These are phyloP conservation scores for Hippoglossus hippoglossus DNA, from an alignment of 2,797 vertebrate genomes.

Conservation along the genomic window DNA sequence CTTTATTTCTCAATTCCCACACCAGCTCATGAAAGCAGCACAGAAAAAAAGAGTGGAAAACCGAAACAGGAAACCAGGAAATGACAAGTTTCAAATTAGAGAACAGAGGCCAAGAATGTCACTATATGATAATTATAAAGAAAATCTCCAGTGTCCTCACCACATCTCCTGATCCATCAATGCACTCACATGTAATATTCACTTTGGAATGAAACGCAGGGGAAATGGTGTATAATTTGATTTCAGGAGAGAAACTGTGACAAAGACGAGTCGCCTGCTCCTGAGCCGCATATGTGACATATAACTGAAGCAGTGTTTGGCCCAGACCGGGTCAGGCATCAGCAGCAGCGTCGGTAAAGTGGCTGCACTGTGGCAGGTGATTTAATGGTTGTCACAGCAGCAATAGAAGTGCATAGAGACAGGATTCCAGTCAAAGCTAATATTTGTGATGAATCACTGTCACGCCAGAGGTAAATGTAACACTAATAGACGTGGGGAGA, in stretches of 20 bases:
- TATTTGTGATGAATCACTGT: conserved; percentile 84
- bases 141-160: conserved; percentile 27
- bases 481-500: conserved; percentile 80
- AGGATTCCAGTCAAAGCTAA: conserved; percentile 83
- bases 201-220: conserved; percentile 17
- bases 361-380: conserved; percentile 77
- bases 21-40: conserved; percentile 51
- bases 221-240: conserved; percentile 9
- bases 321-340: conserved; percentile 63
- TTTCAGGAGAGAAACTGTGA: conserved; percentile 15
- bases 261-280: conserved; percentile 32
- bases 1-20: conserved; percentile 76
- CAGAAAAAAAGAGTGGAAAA: conserved; percentile 49
- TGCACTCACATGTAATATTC: conserved; percentile 27
- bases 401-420: conserved; percentile 73
- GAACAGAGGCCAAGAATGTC: conserved; percentile 7
- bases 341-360: conserved; percentile 70
- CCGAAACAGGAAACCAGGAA: conserved; percentile 43
- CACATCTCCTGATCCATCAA: conserved; percentile 7
- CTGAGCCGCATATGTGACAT: conserved; percentile 59
- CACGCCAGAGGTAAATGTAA: conserved; percentile 79
- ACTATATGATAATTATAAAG: conserved; percentile 38
- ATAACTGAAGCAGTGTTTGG: conserved; percentile 62
- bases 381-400: conserved; percentile 82
- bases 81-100: conserved; percentile 35